Base-by-base conservation (phyloP, 2,797 vertebrate genomes). In the Tangara arthus region DNA sequence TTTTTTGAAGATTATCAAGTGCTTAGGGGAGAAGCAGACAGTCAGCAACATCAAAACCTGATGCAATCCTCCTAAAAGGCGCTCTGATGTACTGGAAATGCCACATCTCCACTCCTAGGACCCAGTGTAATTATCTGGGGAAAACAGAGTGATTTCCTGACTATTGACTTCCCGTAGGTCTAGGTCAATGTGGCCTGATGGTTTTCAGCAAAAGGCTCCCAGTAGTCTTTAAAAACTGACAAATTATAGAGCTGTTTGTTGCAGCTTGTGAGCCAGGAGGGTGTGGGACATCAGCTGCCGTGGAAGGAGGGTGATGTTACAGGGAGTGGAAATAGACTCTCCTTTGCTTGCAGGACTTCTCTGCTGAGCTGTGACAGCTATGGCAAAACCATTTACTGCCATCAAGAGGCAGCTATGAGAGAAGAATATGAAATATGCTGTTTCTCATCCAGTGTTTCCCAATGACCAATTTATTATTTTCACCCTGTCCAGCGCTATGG, bases 381-480 rank as follows among this genome's bases (percentile, higher is more conserved):
- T 94, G 96, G 96, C 86, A 96, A 93, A 93, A 93, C 97, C 97
- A 95, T 98, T 98, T 98, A 97, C 97, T 97, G 96, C 97, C 97
- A 97, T 97, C 97, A 94, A 97, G 97, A 98, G 97, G 97, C 96
- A 97, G 88, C 95, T 97, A 27, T 88, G 95, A 93, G 97, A 94
- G 95, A 89, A 96, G 91, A 97, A 94, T 96, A 94, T 97, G 94
- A 98, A 98, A 97, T 91, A 97, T 11, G 50, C 82, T 92, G 44
- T 94, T 95, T 92, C 92, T 94, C 96, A 94, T 94, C 91, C 82
- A 91, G 83, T 95, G 95, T 96, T 97, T 97, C 93, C 89, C 97
- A 96, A 93, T 96, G 97, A 97, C 96, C 95, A 56, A 98, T 98
- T 98, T 98, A 97, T 98, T 97, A 97, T 97, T 97, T 98, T 96